Percentiles rank a stretch among this genome's conserved stretches.
Evolutionary conservation across 1,140 invertebrate genomes (phyloP).

Genomic region (Drosophila ananassae): DNA sequence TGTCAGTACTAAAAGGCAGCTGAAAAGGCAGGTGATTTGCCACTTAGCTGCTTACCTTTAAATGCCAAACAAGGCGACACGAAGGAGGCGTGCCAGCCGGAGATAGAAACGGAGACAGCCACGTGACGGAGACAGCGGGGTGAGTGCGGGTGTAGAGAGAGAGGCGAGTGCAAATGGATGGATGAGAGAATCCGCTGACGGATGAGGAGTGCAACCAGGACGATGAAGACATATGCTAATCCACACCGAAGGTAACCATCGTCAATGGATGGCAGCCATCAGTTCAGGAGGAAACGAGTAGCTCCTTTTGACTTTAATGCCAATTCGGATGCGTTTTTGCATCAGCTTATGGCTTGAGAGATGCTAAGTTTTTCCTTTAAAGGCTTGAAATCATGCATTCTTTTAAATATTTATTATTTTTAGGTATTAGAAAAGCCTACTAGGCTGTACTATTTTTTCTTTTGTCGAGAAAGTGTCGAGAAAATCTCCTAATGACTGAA

Average conservation of each 20-base stretch:
- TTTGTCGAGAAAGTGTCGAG: neutral
- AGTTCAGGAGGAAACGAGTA: slow-evolving; percentile 26
- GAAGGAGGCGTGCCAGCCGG: slow-evolving; percentile 16
- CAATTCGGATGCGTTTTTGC: slow-evolving; percentile 14
- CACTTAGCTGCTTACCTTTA: slow-evolving; percentile 60
- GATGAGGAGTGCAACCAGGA: slow-evolving; percentile 10
- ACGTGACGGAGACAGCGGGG: neutral
- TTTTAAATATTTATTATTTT: neutral
- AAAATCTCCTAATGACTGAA: slow-evolving; percentile 16
- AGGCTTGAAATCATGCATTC: neutral
- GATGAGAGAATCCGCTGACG: slow-evolving; percentile 41
- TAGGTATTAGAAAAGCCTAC: too few species aligned
- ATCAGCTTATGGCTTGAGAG: slow-evolving; percentile 1
- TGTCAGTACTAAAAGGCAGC: slow-evolving; percentile 9
- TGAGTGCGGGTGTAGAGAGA: slow-evolving; percentile 5
- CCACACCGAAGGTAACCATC: slow-evolving; percentile 24
- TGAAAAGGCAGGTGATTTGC: slow-evolving; percentile 35
- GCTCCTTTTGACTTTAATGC: slow-evolving; percentile 38
- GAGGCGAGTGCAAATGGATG: slow-evolving; percentile 31
- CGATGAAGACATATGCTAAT: slow-evolving; percentile 51
- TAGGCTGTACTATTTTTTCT: too few species aligned
- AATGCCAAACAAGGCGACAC: slow-evolving; percentile 46
- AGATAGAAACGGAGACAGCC: slow-evolving; percentile 1
- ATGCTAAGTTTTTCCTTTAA: neutral
- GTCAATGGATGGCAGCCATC: slow-evolving; percentile 22